Evolutionary conservation across 2,888 invertebrate genomes (phyloP), one percentile per base, ranked within the genome.

Genomic region (Carabus problematicus): DNA sequence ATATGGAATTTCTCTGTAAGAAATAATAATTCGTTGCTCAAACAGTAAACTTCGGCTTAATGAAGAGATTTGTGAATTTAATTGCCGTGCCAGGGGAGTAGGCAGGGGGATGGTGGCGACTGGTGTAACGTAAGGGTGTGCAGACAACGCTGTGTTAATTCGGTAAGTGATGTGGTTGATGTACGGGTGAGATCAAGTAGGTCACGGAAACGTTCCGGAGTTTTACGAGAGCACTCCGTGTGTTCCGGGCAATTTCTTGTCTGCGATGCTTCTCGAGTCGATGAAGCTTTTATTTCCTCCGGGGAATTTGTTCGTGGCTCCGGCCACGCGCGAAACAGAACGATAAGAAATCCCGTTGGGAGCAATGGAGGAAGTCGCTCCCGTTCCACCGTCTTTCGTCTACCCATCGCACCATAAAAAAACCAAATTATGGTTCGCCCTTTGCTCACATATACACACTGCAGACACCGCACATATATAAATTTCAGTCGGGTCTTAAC

Each of bases 1-100:
- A 94, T 75, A 93, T 91, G 64, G 93, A 93, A 77, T 91, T 91
- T 76, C 92, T 86, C 90, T 92, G 85, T 41, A 83, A 83, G 49
- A 52, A 52, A 16, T 16, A 49, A 45, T 11, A 45, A 45, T 45
- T 45, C 45, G n/a, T 45, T 45, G 7, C 14, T 45, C 7, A 11
- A 11, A 45, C 3, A 45, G 7, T 45, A 7, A 8, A 8, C 42
- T 8, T 3, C 45, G 45, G 1, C 14, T 45, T 12, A 2, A 45
- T 45, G 2, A 45, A 45, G 3, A 45, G 60, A 67, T 67, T 67
- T 67, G 67, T 54, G 67, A 60, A 54, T 67, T 67, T 67, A 67
- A 67, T 67, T 67, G 47, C 52, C 45, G 45, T 58, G 52, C 49
- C 52, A 52, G 9, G 19, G 19, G 16, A 16, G 16, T 52, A 43